phyloP scores from a whole-genome alignment of 2,888 invertebrate species.

The Syrphus vitripennis region DNA sequence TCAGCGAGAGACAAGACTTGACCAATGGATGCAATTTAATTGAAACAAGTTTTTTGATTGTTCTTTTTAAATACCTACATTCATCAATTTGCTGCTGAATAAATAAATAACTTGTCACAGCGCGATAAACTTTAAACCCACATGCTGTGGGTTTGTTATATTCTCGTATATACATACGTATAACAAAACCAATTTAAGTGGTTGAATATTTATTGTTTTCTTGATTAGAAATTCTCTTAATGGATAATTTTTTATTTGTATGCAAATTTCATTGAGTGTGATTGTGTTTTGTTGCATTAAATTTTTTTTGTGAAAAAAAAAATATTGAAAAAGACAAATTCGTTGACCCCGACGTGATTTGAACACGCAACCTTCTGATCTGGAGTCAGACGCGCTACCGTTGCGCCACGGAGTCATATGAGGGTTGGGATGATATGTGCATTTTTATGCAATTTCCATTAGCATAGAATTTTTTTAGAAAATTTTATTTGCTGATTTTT shows the following conservation, averaged over 20 bases:
- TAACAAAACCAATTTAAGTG: conserved; percentile 44
- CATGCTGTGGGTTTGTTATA: not conserved
- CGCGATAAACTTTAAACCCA: conserved; percentile 45
- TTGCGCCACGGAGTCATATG: conserved; percentile 67
- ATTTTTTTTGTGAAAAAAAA: not conserved
- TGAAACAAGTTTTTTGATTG: conserved; percentile 22
- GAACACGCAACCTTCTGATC: conserved; percentile 72
- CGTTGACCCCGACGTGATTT: conserved; percentile 70
- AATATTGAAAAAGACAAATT: not conserved
- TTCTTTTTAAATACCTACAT: conserved; percentile 14
- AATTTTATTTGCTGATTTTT: too few relatives aligned
- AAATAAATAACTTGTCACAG: conserved; percentile 32
- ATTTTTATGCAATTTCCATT: too few relatives aligned
- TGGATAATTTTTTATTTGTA: conserved; percentile 31
- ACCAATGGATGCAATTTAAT: conserved; percentile 10
- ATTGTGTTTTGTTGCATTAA: not conserved
- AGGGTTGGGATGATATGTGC: too few relatives aligned
- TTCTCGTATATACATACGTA: not conserved
- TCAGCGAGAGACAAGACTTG: not conserved
- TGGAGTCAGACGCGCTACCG: conserved; percentile 72
- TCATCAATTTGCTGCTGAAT: conserved; percentile 43
- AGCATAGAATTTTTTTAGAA: too few relatives aligned
- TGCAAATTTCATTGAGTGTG: conserved; percentile 30
- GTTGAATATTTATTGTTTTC: conserved; percentile 53
- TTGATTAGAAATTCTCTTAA: conserved; percentile 40